These are phyloP conservation scores for Calephelis nemesis DNA, from an alignment of 1,140 invertebrate species.

Conservation along the genomic window DNA sequence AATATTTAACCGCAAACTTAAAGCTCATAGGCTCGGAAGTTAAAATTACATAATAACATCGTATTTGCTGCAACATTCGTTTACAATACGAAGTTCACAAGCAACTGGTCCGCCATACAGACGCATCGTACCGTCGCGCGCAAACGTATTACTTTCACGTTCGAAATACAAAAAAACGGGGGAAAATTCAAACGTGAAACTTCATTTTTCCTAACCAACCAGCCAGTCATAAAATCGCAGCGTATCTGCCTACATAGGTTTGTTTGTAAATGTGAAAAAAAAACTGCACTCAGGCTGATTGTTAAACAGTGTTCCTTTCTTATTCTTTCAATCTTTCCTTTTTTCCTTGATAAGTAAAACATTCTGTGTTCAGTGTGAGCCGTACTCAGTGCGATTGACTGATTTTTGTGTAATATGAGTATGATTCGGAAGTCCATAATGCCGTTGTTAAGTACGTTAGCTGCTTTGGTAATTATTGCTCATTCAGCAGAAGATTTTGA, in stretches of 20 bases:
- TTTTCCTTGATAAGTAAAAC: slow-evolving; percentile 23
- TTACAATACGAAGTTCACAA: slow-evolving; percentile 12
- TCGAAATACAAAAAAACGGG: slow-evolving; percentile 59
- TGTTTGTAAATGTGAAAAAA: slow-evolving; percentile 65
- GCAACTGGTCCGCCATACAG: slow-evolving; percentile 41
- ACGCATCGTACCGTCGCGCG: slow-evolving; percentile 47
- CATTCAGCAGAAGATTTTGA: slow-evolving; percentile 62
- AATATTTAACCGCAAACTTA: no score
- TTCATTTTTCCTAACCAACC: slow-evolving; percentile 50
- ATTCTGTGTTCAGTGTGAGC: slow-evolving; percentile 36
- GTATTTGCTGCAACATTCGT: not conserved
- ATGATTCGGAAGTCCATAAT: slow-evolving; percentile 51
- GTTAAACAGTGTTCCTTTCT: slow-evolving; percentile 12
- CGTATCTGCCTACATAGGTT: slow-evolving; percentile 39
- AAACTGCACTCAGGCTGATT: slow-evolving; percentile 26
- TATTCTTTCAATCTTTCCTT: slow-evolving; percentile 35
- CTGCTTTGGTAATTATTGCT: slow-evolving; percentile 69
- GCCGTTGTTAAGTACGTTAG: slow-evolving; percentile 66
- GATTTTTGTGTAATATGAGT: slow-evolving; percentile 65
- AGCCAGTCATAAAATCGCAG: slow-evolving; percentile 46
- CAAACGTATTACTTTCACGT: slow-evolving; percentile 69
- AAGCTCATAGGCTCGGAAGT: no score
- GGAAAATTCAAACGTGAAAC: slow-evolving; percentile 56
- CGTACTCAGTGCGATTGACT: slow-evolving; percentile 35
- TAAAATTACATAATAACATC: slow-evolving; percentile 5